These are phyloP conservation scores for Oncorhynchus keta DNA, from an alignment of 2,113 vertebrate species.

Conservation along the genomic window DNA sequence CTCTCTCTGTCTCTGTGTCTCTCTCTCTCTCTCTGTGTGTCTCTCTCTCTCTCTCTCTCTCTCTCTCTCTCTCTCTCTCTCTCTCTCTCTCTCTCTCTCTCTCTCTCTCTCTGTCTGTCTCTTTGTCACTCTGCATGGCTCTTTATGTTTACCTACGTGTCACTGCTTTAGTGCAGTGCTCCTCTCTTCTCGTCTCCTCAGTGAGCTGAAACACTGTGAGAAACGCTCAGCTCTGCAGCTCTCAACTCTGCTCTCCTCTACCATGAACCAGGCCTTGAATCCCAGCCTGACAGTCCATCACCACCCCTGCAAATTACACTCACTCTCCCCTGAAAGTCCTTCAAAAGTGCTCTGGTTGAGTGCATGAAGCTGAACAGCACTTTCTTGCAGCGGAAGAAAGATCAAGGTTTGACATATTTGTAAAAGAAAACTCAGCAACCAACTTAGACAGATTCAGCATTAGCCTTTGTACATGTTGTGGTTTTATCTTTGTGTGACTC, in stretches of 20 bases:
- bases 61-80: background rate
- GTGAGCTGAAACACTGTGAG: conserved; percentile 9
- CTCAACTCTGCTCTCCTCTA: conserved; percentile 3
- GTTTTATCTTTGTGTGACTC: background rate
- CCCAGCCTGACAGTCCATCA: conserved; percentile 52
- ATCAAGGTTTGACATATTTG: background rate
- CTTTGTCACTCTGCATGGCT: conserved; percentile 37
- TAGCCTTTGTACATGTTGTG: no score
- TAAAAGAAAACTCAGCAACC: no score
- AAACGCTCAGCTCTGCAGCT: background rate
- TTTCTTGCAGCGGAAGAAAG: background rate
- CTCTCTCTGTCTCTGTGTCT: background rate
- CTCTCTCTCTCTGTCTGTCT: background rate
- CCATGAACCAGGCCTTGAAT: conserved; percentile 65
- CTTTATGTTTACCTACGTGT: conserved; percentile 70
- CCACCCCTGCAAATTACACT: conserved; percentile 34
- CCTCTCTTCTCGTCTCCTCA: conserved; percentile 44
- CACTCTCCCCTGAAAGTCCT: background rate
- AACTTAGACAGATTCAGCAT: no score
- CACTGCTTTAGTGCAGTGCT: conserved; percentile 58
- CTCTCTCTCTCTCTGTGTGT: background rate
- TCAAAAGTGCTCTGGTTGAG: background rate
- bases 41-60: background rate
- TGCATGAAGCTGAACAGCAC: background rate
- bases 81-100: background rate